Conservation (phyloP, 2,113 vertebrate species). For the Microcebus tavaratra region DNA sequence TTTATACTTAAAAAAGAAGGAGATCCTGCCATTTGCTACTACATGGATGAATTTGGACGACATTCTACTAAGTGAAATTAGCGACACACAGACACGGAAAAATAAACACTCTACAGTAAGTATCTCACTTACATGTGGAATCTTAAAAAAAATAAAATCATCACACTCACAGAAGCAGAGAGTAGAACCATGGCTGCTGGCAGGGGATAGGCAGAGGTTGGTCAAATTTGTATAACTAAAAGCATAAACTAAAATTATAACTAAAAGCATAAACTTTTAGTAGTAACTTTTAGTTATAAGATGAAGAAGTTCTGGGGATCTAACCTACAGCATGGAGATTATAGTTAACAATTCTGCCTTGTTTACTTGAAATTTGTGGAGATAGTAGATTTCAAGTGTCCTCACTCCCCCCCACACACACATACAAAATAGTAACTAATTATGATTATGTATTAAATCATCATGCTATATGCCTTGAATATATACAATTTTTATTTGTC, state of each 20-base stretch:
- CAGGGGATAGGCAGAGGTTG: neutral
- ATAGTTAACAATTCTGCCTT: neutral
- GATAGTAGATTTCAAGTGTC: neutral
- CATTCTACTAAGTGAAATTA: neutral
- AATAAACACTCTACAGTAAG: neutral
- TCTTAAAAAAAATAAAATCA: neutral
- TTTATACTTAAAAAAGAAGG: neutral
- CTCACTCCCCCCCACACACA: neutral
- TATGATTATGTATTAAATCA: neutral
- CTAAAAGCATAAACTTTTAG: too few species aligned
- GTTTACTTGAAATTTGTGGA: neutral
- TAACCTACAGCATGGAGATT: neutral
- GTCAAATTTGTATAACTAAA: neutral
- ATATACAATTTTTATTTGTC: neutral
- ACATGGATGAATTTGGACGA: neutral
- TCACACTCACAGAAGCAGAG: neutral
- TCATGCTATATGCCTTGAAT: neutral
- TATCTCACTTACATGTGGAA: neutral
- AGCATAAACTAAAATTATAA: neutral
- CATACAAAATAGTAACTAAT: neutral
- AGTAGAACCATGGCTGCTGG: neutral
- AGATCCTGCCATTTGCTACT: neutral
- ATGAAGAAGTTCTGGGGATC: neutral
- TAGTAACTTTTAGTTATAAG: too few species aligned
- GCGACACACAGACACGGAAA: neutral